These are phyloP conservation scores for Neuroscelio doddi DNA, from an alignment of 2,888 invertebrate species.

Conservation along the genomic window DNA sequence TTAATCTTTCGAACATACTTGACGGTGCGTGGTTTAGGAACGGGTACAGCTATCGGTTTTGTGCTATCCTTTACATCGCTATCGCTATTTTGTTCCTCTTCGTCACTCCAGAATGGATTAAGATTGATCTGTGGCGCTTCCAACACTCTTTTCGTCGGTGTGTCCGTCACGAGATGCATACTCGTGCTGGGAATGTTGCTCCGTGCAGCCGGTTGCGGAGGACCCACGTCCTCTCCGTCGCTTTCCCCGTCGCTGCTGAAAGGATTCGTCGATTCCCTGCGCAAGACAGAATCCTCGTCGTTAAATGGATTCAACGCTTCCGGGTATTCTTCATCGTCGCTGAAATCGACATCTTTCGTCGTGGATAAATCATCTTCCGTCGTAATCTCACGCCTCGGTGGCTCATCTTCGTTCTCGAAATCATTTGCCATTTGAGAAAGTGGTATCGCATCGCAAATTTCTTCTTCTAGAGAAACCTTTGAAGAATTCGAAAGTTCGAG, in stretches of 20 bases:
- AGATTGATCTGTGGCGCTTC: slow-evolving; percentile 75
- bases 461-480: slow-evolving; percentile 18
- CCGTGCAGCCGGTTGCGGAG: slow-evolving; percentile 69
- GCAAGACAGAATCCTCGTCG: no score
- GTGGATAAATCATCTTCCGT: no score
- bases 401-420: slow-evolving; percentile 16
- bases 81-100: slow-evolving; percentile 75
- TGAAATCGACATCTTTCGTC: slow-evolving; percentile 43
- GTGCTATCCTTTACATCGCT: slow-evolving; percentile 43
- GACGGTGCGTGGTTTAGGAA: slow-evolving; percentile 73
- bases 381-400: no score
- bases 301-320: slow-evolving; percentile 89
- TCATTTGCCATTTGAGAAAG: slow-evolving; percentile 34
- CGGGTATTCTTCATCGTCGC: slow-evolving; percentile 76
- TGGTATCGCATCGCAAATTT: slow-evolving; percentile 21
- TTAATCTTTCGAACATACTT: no score
- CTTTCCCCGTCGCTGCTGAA: slow-evolving; percentile 76
- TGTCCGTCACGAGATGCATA: slow-evolving; percentile 29
- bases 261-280: slow-evolving; percentile 79
- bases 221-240: slow-evolving; percentile 58
- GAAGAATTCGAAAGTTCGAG: slow-evolving; percentile 23
- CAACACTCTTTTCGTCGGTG: slow-evolving; percentile 61
- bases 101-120: slow-evolving; percentile 85
- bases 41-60: slow-evolving; percentile 59
- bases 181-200: slow-evolving; percentile 51